phyloP scores from a whole-genome alignment of 2,797 vertebrate genomes.

The Arctocebus calabarensis region DNA sequence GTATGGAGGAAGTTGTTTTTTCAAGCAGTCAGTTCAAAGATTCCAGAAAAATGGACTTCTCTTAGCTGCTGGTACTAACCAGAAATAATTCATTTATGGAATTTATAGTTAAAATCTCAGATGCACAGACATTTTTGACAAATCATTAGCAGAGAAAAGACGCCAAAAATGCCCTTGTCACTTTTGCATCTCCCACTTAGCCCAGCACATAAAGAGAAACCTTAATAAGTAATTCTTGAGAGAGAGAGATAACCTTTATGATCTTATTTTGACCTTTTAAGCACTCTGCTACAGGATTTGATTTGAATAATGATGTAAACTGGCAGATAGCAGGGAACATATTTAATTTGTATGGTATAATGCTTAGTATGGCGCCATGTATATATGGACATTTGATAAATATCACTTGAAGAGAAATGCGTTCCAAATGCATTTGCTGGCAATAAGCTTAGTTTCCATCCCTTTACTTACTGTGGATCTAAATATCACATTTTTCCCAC shows the following conservation, averaged over 20 bases:
- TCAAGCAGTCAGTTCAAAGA: neutral
- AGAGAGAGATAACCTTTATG: conserved; percentile 19
- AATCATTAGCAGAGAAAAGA: conserved; percentile 7
- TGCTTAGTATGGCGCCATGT: conserved; percentile 53
- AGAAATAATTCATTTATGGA: conserved; percentile 22
- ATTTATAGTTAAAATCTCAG: conserved; percentile 13
- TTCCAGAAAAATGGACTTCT: conserved; percentile 13
- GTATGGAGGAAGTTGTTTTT: neutral
- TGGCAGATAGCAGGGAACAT: conserved; percentile 31
- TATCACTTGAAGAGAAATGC: conserved; percentile 58
- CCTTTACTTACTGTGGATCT: conserved; percentile 8
- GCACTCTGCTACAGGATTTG: conserved; percentile 40
- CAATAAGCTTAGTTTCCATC: conserved; percentile 55
- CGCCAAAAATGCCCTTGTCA: neutral
- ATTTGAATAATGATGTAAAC: conserved; percentile 63
- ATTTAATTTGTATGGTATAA: conserved; percentile 71
- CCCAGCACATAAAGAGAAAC: neutral
- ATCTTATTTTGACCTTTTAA: conserved; percentile 66
- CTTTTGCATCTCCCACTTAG: neutral
- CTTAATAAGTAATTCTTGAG: conserved; percentile 16
- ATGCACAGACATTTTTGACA: neutral
- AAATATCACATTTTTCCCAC: conserved; percentile 41
- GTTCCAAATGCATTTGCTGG: conserved; percentile 64
- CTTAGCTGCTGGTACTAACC: neutral
- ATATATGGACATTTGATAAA: conserved; percentile 61